Evolutionary conservation across 1,140 invertebrate species (phyloP), one percentile per base, ranked within the genome.

Genomic region (Tetranychus urticae): DNA sequence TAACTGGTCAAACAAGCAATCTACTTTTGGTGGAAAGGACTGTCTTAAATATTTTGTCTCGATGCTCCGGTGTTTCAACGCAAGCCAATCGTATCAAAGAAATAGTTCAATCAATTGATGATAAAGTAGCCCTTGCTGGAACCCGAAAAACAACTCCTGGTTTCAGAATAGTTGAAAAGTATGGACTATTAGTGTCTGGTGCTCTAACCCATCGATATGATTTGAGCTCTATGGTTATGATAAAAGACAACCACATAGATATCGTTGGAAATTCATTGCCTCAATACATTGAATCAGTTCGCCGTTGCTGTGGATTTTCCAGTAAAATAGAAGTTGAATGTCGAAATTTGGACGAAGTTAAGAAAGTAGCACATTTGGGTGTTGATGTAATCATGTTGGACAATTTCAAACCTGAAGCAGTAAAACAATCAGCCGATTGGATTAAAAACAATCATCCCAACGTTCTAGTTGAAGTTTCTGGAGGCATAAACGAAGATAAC

Each of bases 181-280:
- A 76, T 68, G 69, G 74, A 8, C 63, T 76, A 3, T 59, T 75
- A 6, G 70, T 76, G 6, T 75, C 73, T 2, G 74, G 74, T 0
- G 69, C 70, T 3, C 69, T 70, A 8, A 71, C 70, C 8, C 75
- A 77, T 70, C 64, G 75, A 7, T 72, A 67, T 62, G 74, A 76
- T 62, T 62, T 76, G 56, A 75, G 74, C 0, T 73, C 71, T 10
- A 74, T 76, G 74, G 69, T 76, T 5, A 77, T 76, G 74, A 63
- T 77, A 37, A 76, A 76, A 64, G 75, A 76, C 63, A 77, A 77
- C 65, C 75, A 77, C 65, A 70, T 76, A 45, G 71, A 71, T 68
- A 69, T 73, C 31, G 69, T 69, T 36, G 58, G 55, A 14, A 74
- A 74, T 13, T 72, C 68, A 58, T 70, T 75, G 8, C 65, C 68